Evolutionary conservation across 2,797 vertebrate genomes (phyloP).

Genomic region (Lithobates sylvaticus): DNA sequence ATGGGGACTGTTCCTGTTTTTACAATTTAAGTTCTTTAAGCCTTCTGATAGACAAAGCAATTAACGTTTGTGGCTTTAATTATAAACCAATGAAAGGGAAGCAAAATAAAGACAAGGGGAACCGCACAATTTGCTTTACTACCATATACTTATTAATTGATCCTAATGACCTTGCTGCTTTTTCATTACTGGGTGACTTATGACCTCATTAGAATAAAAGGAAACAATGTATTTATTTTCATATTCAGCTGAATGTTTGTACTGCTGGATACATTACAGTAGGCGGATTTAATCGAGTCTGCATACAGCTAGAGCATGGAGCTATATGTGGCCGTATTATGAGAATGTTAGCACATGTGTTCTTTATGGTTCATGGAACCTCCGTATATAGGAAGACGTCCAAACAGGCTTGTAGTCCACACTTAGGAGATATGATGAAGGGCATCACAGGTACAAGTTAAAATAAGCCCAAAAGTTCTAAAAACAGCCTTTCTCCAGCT

Average conservation of each 20-base stretch:
- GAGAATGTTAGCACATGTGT: no score
- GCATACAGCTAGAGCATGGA: not conserved
- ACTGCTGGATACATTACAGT: constrained; percentile 2
- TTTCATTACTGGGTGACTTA: constrained; percentile 44
- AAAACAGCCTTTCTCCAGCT: no score
- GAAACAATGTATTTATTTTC: constrained; percentile 41
- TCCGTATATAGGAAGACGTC: no score
- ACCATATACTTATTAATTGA: constrained; percentile 55
- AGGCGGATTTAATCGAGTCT: not conserved
- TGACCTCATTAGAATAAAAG: constrained; percentile 37
- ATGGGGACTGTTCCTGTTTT: constrained; percentile 67
- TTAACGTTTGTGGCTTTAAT: constrained; percentile 70
- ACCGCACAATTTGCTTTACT: constrained; percentile 59
- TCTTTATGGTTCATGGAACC: no score
- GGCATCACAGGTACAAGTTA: no score
- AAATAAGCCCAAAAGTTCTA: no score
- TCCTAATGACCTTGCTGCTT: constrained; percentile 67
- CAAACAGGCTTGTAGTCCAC: no score
- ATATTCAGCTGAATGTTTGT: not conserved
- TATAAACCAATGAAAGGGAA: constrained; percentile 69
- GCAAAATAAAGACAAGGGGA: constrained; percentile 68
- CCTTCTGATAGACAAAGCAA: constrained; percentile 70
- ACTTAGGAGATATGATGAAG: no score
- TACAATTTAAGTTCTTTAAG: constrained; percentile 69
- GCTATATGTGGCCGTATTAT: no score